Evolutionary conservation across 2,113 vertebrate genomes (phyloP).

Genomic region (Nannospalax galili): DNA sequence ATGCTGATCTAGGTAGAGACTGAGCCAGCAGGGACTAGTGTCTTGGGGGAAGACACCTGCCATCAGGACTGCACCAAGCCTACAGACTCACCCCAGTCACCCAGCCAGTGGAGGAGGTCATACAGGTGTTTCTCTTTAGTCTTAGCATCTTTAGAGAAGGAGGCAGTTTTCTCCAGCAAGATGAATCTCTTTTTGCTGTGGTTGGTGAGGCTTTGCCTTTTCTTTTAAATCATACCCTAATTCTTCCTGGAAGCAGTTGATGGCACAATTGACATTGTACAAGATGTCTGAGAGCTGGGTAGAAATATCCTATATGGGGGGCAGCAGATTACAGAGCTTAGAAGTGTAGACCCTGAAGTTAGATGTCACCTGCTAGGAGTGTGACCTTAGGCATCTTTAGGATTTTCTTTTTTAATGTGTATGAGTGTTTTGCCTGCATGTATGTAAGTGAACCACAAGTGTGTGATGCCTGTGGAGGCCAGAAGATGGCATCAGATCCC

Average conservation of each 20-base stretch:
- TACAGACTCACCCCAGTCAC: constrained; percentile 75
- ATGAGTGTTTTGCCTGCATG: too few relatives aligned
- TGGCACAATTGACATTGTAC: constrained; percentile 73
- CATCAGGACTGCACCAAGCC: neutral
- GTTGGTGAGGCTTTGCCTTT: constrained; percentile 48
- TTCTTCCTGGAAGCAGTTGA: constrained; percentile 76
- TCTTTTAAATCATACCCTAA: constrained; percentile 72
- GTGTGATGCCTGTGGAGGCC: too few relatives aligned
- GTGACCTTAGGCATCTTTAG: neutral
- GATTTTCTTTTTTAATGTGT: neutral
- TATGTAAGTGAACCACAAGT: too few relatives aligned
- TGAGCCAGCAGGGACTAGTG: neutral
- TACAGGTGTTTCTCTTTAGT: constrained; percentile 72
- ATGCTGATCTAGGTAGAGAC: neutral
- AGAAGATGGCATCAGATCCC: too few relatives aligned
- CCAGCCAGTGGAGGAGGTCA: constrained; percentile 71
- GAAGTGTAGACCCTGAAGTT: neutral
- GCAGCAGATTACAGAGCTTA: constrained; percentile 18
- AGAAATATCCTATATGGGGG: constrained; percentile 72
- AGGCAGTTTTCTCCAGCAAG: constrained; percentile 77
- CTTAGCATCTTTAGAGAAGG: constrained; percentile 71
- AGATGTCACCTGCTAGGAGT: neutral
- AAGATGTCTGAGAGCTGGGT: constrained; percentile 74
- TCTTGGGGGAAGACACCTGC: neutral
- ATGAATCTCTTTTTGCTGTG: constrained; percentile 69